These are phyloP conservation scores for Galemys pyrenaicus DNA, from an alignment of 2,113 vertebrate species.

Conservation along the genomic window DNA sequence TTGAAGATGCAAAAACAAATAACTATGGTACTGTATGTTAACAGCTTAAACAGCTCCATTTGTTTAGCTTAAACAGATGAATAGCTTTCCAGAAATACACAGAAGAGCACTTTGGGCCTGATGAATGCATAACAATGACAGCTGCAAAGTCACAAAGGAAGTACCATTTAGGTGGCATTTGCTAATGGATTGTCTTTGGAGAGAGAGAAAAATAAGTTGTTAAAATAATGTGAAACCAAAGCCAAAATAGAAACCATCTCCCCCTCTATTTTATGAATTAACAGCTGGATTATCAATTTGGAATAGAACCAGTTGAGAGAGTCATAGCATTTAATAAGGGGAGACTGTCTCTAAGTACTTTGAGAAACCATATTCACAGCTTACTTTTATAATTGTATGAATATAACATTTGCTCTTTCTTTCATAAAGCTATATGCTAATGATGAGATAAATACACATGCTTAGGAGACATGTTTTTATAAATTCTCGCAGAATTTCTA, in stretches of 20 bases:
- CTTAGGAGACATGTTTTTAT: background rate
- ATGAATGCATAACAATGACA: constrained; percentile 51
- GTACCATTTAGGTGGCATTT: constrained; percentile 55
- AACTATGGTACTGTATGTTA: constrained; percentile 42
- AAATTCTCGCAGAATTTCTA: constrained; percentile 13
- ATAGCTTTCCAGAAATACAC: constrained; percentile 73
- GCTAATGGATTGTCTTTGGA: constrained; percentile 57
- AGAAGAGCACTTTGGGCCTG: constrained; percentile 46
- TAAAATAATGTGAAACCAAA: constrained; percentile 59
- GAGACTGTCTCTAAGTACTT: background rate
- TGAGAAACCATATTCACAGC: background rate
- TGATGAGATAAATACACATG: background rate
- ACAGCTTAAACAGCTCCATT: constrained; percentile 45
- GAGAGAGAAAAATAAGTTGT: constrained; percentile 28
- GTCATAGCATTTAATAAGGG: background rate
- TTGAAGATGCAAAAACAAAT: constrained; percentile 53
- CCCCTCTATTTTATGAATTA: constrained; percentile 22
- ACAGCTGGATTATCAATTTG: background rate
- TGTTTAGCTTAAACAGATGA: constrained; percentile 57
- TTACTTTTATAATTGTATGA: background rate
- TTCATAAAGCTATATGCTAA: background rate
- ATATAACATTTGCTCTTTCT: background rate
- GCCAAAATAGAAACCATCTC: constrained; percentile 36
- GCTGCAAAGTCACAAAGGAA: constrained; percentile 68
- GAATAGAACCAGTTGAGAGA: background rate